These are phyloP conservation scores for Neodon shergylaensis DNA, from an alignment of 2,113 vertebrate genomes.

Conservation along the genomic window DNA sequence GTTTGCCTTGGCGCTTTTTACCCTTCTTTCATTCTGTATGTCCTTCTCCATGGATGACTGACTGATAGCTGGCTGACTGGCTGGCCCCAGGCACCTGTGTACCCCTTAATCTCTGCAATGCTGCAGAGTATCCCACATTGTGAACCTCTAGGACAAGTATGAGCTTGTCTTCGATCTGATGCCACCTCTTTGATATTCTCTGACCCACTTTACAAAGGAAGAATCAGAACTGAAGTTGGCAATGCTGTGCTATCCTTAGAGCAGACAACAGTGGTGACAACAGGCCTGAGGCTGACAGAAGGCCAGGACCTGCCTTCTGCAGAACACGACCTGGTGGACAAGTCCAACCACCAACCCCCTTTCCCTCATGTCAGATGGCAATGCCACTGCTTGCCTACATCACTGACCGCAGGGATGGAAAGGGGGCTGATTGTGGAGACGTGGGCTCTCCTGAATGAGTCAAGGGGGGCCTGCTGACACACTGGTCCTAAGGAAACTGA, in stretches of 20 bases:
- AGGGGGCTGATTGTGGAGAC: neutral
- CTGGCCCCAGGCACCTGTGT: too few species aligned
- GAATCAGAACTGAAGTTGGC: neutral
- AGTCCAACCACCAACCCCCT: neutral
- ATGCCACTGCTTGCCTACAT: neutral
- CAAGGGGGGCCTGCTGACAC: neutral
- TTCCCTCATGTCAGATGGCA: too few species aligned
- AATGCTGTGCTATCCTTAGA: neutral
- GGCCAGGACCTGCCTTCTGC: neutral
- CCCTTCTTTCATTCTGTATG: too few species aligned
- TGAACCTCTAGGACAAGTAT: neutral
- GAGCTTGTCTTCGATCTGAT: neutral
- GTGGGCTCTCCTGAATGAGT: neutral
- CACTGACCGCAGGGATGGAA: neutral
- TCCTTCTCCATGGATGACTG: too few species aligned
- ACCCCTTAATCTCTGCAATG: neutral
- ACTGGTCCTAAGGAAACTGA: neutral
- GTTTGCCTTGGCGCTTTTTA: too few species aligned
- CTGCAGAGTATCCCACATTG: neutral
- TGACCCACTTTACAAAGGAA: neutral
- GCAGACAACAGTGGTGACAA: neutral
- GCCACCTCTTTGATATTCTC: neutral
- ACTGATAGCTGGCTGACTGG: too few species aligned
- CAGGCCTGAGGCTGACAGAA: neutral
- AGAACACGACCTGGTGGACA: neutral